Evolutionary conservation across 2,113 vertebrate genomes (phyloP), one percentile per base, ranked within the genome.

Genomic region (Bucco capensis): DNA sequence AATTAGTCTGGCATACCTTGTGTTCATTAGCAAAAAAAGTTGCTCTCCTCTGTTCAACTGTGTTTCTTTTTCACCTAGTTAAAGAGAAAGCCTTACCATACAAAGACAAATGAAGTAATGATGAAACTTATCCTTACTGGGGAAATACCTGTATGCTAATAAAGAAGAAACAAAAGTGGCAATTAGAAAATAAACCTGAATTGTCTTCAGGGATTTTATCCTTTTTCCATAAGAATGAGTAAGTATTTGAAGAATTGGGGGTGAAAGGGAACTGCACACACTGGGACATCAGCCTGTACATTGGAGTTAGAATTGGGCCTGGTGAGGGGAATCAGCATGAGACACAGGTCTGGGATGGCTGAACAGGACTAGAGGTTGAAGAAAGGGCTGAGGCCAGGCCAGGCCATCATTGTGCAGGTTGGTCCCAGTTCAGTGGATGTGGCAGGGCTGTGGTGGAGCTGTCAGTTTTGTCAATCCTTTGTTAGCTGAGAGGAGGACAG

Each of bases 161-260:
- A 72, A 74, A 67, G 78, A 57, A 3, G 3, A 58, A 76, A 85
- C 17, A 66, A 42, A 80, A 85, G 58, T 47, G 57, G 70, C 4
- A 69, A 47, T 54, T 82, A 83, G 46, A 93, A 92, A 95, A 76
- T 38, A 76, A 87, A 86, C 10, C 27, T 24, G 12, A 19, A 2
- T 33, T 77, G 10, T 83, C 64, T 83, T 74, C 27, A 46, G 57
- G 42, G 18, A 12, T 69, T 25, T 76, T 72, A 33, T 14, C 37
- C 81, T 38, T 83, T 8, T 90, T 89, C 14, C 15, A n/a, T 77
- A 62, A 80, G 15, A 85, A 85, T 35, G n/a, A 58, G 23, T 75
- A 40, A 65, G 8, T 51, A n/a, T 72, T 83, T 83, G 42, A 76
- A 75, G 44, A 85, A 65, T 31, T 60, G 6, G 5, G 9, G 19